Conservation (phyloP, 2,888 invertebrate species). For the Scelioninae gen. 1 region DNA sequence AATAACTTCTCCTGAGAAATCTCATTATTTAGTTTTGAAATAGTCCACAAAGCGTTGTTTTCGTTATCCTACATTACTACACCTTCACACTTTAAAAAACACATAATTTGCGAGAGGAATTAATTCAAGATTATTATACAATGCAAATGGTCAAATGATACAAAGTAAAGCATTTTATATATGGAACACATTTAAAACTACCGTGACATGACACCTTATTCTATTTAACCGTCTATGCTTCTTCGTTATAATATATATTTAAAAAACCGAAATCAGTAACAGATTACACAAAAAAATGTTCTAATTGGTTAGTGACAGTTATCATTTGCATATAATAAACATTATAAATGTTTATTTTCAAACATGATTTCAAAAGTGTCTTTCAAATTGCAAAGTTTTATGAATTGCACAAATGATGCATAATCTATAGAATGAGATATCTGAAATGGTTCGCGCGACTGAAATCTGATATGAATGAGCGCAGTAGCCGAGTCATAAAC, state of each 20-base stretch:
- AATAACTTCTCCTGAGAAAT: conserved; percentile 39
- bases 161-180: too few relatives aligned
- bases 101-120: too few relatives aligned
- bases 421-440: conserved; percentile 59
- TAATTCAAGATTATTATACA: too few relatives aligned
- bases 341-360: conserved; percentile 30
- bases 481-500: conserved; percentile 58
- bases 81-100: conserved; percentile 4
- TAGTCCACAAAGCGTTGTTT: conserved; percentile 19
- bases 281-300: too few relatives aligned
- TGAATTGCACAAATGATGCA: conserved; percentile 59
- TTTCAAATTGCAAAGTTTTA: conserved; percentile 33
- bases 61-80: conserved; percentile 34
- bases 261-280: too few relatives aligned
- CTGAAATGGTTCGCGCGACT: conserved; percentile 42
- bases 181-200: too few relatives aligned
- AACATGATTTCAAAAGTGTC: conserved; percentile 23
- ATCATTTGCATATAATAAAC: conserved; percentile 3
- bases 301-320: too few relatives aligned
- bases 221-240: too few relatives aligned
- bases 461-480: conserved; percentile 65
- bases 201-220: too few relatives aligned
- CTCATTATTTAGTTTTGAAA: conserved; percentile 44
- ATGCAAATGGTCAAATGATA: too few relatives aligned
- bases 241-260: too few relatives aligned